A percentile compares a stretch with the other conserved stretches of the same genome.
Conservation (phyloP, 2,888 invertebrate genomes). For the Dyspetes luteomarginatus region DNA sequence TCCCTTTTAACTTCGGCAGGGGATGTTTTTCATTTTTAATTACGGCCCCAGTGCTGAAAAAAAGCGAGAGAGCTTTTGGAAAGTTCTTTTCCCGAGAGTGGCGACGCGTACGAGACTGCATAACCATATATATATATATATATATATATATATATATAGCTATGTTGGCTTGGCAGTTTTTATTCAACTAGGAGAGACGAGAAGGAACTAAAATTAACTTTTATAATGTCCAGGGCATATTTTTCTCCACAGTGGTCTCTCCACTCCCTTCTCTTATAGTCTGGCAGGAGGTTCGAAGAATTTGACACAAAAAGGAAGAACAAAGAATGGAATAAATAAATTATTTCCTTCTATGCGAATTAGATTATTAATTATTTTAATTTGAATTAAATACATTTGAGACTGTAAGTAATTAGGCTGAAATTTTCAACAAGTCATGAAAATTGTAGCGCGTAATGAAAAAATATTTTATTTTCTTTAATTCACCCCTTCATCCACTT, state of each 20-base stretch:
- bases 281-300: too few relatives aligned
- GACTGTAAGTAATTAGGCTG: slow-evolving; percentile 6
- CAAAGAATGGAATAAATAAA: too few relatives aligned
- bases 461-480: slow-evolving; percentile 58
- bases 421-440: not conserved
- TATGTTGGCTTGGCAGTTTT: not conserved
- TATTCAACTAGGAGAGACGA: slow-evolving; percentile 29
- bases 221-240: slow-evolving; percentile 26
- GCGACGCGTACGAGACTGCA: not conserved
- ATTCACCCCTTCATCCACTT: slow-evolving; percentile 20
- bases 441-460: slow-evolving; percentile 37
- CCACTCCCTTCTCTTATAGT: slow-evolving; percentile 17
- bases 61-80: slow-evolving; percentile 12
- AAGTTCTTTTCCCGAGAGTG: slow-evolving; percentile 61
- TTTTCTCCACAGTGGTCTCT: slow-evolving; percentile 38
- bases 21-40: slow-evolving; percentile 73
- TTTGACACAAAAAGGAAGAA: too few relatives aligned
- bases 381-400: slow-evolving; percentile 1
- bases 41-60: slow-evolving; percentile 48
- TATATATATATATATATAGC: not conserved
- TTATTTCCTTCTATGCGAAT: too few relatives aligned
- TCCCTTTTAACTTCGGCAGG: slow-evolving; percentile 12
- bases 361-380: slow-evolving; percentile 11
- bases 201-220: slow-evolving; percentile 38
- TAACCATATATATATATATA: slow-evolving; percentile 9